Base-by-base conservation (phyloP, 2,113 vertebrate species). In the Emydura subglobosa region DNA sequence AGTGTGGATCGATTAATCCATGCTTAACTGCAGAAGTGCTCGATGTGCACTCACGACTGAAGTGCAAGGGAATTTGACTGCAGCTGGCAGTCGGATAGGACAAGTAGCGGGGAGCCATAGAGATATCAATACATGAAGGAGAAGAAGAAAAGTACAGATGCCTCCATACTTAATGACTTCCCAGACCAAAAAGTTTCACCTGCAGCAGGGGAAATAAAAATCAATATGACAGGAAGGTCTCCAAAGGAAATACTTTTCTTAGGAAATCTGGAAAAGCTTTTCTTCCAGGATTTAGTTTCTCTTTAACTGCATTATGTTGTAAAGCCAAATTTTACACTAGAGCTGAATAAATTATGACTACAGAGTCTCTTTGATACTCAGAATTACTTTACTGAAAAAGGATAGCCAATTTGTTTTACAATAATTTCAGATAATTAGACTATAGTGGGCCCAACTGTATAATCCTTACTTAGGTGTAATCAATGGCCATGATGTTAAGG, bases 401-500 rank as follows among this genome's bases (percentile, higher is more conserved):
- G 44, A 93, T 17, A 25, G 50, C 6, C 1, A 3, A 29, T 83
- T 61, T 80, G 29, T 49, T 90, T 85, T 29, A 80, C n/a, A 88
- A 42, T 85, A 49, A 57, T 85, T 94, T 79, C 6, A n/a, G 91
- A 95, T 50, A 82, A 93, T 82, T 39, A 50, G 29, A 79, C 85
- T 83, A 39, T 79, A 89, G 85, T 59, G 87, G 86, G 61, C 92
- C 84, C n/a, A 94, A 82, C 82, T 54, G 78, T 50, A 78, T 87
- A 55, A 94, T 90, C 90, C 94, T 89, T 90, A 93, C 88, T 85
- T 44, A 80, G 88, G 83, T 94, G 79, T 83, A 94, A 95, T 94
- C 90, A 50, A 94, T 92, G 88, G 54, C 94, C 95, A 91, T 90
- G 54, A 61, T 96, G 96, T 96, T 94, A 96, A 88, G 76, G 92